Conservation (phyloP, 2,797 vertebrate species). For the Rhinogobio ventralis region DNA sequence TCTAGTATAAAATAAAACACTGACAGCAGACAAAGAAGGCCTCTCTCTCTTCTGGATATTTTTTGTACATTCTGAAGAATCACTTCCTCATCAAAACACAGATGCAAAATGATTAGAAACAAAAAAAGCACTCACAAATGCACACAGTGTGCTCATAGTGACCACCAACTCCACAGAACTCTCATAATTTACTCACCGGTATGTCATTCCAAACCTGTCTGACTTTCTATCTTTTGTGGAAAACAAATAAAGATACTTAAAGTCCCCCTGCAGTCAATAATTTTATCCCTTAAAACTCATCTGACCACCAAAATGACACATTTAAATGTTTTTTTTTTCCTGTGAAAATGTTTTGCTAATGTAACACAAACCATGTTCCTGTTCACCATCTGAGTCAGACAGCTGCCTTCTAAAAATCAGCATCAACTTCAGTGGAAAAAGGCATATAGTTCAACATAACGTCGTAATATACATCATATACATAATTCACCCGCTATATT, state of each 20-base stretch:
- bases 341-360: not conserved
- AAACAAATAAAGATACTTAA: not conserved
- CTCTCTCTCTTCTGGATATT: not conserved
- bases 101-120: not conserved
- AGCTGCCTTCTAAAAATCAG: too few relatives aligned
- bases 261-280: too few relatives aligned
- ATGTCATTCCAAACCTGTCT: not conserved
- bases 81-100: constrained; percentile 29
- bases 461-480: too few relatives aligned
- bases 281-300: too few relatives aligned
- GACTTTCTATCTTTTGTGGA: not conserved
- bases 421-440: too few relatives aligned
- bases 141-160: not conserved
- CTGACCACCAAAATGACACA: too few relatives aligned
- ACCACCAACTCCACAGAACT: not conserved
- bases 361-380: too few relatives aligned
- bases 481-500: too few relatives aligned
- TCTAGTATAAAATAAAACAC: not conserved
- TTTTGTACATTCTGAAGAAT: constrained; percentile 22
- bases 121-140: not conserved
- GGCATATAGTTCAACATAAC: too few relatives aligned
- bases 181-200: not conserved
- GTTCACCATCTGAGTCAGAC: too few relatives aligned
- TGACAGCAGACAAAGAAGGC: not conserved
- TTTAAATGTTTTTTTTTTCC: too few relatives aligned